Base-by-base conservation (phyloP, 2,888 invertebrate genomes). In the Patella ulyssiponensis region DNA sequence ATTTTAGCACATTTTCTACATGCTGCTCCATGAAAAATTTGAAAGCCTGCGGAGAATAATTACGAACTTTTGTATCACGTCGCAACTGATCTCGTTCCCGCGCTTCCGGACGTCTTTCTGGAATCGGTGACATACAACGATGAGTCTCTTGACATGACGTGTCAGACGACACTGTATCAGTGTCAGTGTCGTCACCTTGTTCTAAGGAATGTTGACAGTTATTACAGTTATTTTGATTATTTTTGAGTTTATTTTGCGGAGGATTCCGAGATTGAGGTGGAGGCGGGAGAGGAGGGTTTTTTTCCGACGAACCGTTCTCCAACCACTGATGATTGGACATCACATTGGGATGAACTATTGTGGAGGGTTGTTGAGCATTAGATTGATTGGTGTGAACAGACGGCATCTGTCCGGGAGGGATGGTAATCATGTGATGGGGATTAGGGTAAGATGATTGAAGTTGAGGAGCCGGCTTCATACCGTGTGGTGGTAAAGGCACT, bases 1-100 rank as follows among this genome's bases (percentile, higher is more conserved):
- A 97, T 91, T 99, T 98, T 71, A 99, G 94, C 71, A 99, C 95
- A 91, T 99, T 98, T 92, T 99, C 99, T 51, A 99, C 96, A 91
- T 99, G 99, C 91, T 99, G 99, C 91, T 99, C 99, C 99, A 99
- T 99, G 92, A 96, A 99, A 92, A 99, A 99, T 92, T 99, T 98
- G 92, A 97, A 99, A 11, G 99, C 99, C 91, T 98, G 91, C 1
- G 98, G 97, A 15, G 98, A 98, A 92, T 98, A 98, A 91, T 97
- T 97, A 83, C 88, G 85, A 75, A 97, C 90, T 92, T 96, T 96
- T 85, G 96, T 96, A 90, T 97, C 97, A 82, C 96, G 94, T 79
- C 98, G 94, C 91, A 98, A 97, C 86, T 97, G 97, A 71, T 90
- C 90, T 51, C 87, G 85, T 90, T 95, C 95, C 86, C 95, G 95